Conservation (phyloP, 2,888 invertebrate genomes). For the Aleiodes testaceus region DNA sequence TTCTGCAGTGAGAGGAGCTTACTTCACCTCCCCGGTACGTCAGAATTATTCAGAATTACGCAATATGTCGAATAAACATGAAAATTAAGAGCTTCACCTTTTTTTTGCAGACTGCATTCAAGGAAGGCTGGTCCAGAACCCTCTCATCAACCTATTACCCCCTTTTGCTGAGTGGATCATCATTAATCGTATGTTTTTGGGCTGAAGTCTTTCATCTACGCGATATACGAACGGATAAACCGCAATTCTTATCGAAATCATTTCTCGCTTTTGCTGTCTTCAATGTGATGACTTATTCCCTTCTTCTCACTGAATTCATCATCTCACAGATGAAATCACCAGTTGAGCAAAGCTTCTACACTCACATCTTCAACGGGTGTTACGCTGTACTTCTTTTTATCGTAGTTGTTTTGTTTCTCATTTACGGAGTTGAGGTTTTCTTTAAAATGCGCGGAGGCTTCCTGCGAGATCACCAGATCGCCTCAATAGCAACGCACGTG, state of each 20-base stretch:
- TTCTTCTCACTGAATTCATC: constrained; percentile 84
- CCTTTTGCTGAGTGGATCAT: constrained; percentile 89
- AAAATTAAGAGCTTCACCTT: constrained; percentile 34
- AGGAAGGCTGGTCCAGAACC: constrained; percentile 90
- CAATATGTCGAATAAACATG: too few species aligned
- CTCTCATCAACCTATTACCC: constrained; percentile 93
- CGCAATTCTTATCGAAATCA: constrained; percentile 92
- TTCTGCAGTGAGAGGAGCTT: constrained; percentile 88
- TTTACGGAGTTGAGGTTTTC: constrained; percentile 95
- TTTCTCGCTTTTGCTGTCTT: constrained; percentile 92
- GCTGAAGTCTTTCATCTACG: constrained; percentile 94
- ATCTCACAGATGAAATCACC: constrained; percentile 73
- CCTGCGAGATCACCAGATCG: constrained; percentile 81
- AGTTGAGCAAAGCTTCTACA: constrained; percentile 80
- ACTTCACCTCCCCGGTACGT: constrained; percentile 91
- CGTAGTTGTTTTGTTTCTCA: constrained; percentile 92
- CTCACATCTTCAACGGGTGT: constrained; percentile 92
- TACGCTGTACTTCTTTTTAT: constrained; percentile 93
- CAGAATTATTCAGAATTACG: neutral
- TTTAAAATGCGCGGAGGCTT: constrained; percentile 95
- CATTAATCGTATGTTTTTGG: constrained; percentile 94
- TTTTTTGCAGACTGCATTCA: constrained; percentile 82
- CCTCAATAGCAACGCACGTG: constrained; percentile 75
- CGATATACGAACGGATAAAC: constrained; percentile 90
- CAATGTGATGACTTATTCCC: constrained; percentile 90